Evolutionary conservation across 1,140 invertebrate species (phyloP).

Genomic region (Scaptomyza hsui): DNA sequence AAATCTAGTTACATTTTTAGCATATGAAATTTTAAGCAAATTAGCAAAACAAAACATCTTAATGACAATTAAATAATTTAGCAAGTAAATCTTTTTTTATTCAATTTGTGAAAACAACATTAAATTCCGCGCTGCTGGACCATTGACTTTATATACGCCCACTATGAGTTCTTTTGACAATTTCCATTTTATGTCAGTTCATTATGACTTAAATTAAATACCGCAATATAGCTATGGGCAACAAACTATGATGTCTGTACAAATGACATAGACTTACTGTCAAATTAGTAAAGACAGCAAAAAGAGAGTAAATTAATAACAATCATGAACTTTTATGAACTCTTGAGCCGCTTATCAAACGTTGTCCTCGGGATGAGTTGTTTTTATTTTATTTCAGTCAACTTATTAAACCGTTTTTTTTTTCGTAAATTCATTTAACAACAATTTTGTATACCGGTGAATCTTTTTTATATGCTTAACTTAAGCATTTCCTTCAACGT

Average conservation of each 20-base stretch:
- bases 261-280: conserved; percentile 40
- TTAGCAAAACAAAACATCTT: too few relatives aligned
- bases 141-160: conserved; percentile 23
- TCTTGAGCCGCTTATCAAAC: conserved; percentile 60
- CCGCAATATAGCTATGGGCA: conserved; percentile 48
- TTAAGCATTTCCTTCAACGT: conserved; percentile 77
- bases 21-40: too few relatives aligned
- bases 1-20: too few relatives aligned
- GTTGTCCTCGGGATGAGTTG: conserved; percentile 34
- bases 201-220: conserved; percentile 49
- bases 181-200: conserved; percentile 51
- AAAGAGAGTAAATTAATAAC: conserved; percentile 33
- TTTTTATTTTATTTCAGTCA: conserved; percentile 9
- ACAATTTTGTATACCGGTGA: conserved; percentile 38
- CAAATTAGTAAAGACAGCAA: conserved; percentile 32
- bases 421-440: conserved; percentile 48
- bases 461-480: conserved; percentile 55
- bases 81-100: conserved; percentile 10
- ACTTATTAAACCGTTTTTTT: neutral
- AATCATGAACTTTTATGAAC: conserved; percentile 55
- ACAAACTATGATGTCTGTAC: conserved; percentile 6
- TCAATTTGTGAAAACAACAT: neutral
- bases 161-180: conserved; percentile 37
- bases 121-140: conserved; percentile 3
- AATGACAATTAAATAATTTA: conserved; percentile 18